These are phyloP conservation scores for Napeogenes sylphis DNA, from an alignment of 2,888 invertebrate species.

Conservation along the genomic window DNA sequence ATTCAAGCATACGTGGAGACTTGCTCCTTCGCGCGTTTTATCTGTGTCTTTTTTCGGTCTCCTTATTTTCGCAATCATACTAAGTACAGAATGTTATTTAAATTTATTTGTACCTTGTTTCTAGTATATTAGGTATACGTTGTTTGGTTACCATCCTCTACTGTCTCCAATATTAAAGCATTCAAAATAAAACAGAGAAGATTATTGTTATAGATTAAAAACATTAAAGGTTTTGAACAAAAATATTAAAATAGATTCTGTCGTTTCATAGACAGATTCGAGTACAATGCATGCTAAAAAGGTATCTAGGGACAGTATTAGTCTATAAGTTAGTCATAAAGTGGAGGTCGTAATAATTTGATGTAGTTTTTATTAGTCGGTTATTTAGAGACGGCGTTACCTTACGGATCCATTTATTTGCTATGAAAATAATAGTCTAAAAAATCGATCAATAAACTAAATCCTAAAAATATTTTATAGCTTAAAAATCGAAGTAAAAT, in stretches of 20 bases:
- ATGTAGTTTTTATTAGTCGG: constrained; percentile 1
- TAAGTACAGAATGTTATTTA: too few species aligned
- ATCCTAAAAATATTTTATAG: neutral
- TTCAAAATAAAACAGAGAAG: too few species aligned
- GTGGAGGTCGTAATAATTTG: neutral
- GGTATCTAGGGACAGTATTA: neutral
- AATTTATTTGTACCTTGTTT: too few species aligned
- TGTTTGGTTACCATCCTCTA: too few species aligned
- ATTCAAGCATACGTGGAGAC: too few species aligned
- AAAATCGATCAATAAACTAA: neutral
- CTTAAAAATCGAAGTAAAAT: too few species aligned
- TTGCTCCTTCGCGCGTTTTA: too few species aligned
- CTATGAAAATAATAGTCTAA: neutral
- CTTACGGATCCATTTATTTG: neutral
- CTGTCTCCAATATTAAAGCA: too few species aligned
- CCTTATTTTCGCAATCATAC: too few species aligned
- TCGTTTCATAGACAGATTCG: neutral
- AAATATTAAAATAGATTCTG: neutral
- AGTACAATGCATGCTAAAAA: neutral
- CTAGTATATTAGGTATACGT: too few species aligned
- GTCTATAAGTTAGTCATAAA: constrained; percentile 1
- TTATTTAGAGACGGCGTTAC: neutral
- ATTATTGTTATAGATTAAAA: too few species aligned
- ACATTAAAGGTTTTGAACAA: neutral
- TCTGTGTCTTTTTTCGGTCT: too few species aligned